These are phyloP conservation scores for Galeopsomyia nigrocyanea DNA, from an alignment of 2,888 invertebrate species.

Conservation along the genomic window DNA sequence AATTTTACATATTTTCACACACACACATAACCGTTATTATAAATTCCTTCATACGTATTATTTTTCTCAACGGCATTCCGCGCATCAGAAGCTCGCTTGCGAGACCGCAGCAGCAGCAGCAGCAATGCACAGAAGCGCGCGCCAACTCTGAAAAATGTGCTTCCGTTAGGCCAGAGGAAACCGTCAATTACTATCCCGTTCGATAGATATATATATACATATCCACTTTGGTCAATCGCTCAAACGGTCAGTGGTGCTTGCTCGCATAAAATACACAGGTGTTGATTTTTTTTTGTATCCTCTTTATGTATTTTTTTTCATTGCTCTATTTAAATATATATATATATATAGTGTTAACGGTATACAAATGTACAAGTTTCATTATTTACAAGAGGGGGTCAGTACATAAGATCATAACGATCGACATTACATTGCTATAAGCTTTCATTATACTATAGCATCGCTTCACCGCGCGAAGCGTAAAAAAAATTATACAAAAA, in stretches of 20 bases:
- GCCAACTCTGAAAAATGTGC: constrained; percentile 27
- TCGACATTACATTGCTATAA: no score
- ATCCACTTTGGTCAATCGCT: background rate
- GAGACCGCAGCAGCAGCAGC: background rate
- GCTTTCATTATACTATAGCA: no score
- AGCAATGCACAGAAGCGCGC: background rate
- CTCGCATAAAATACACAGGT: no score
- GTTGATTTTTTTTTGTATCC: background rate
- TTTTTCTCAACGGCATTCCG: no score
- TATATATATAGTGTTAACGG: constrained; percentile 58
- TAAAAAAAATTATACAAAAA: no score
- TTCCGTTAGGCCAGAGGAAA: constrained; percentile 35
- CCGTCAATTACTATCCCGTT: constrained; percentile 44
- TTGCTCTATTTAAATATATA: constrained; percentile 38
- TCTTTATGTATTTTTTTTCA: constrained; percentile 8
- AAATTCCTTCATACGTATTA: no score
- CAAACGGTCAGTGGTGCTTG: no score
- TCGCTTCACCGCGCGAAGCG: no score
- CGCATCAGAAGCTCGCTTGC: no score
- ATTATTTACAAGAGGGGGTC: constrained; percentile 35
- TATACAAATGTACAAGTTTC: constrained; percentile 61
- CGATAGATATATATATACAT: constrained; percentile 24
- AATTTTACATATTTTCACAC: no score
- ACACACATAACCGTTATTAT: no score
- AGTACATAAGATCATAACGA: background rate